These are phyloP conservation scores for Silurus asotus DNA, from an alignment of 2,113 vertebrate genomes.

Conservation along the genomic window DNA sequence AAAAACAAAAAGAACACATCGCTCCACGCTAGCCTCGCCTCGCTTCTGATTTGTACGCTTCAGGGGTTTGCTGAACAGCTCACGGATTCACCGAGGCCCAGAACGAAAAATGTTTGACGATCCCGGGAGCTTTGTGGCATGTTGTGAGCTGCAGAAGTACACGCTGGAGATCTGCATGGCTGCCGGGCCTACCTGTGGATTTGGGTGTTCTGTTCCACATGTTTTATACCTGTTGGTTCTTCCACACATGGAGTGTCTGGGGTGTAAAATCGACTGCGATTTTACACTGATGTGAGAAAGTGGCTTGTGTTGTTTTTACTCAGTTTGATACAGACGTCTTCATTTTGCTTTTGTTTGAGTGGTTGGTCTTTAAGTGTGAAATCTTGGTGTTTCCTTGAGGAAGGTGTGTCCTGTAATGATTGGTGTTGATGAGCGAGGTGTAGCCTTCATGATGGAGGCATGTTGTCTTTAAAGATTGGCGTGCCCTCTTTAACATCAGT, in stretches of 20 bases:
- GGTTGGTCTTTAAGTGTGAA: no score
- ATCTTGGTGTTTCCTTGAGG: no score
- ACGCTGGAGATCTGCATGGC: not conserved
- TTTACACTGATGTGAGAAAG: not conserved
- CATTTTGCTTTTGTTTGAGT: not conserved
- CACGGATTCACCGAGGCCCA: not conserved
- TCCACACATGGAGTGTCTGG: not conserved
- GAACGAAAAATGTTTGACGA: constrained; percentile 8
- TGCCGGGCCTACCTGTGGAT: not conserved
- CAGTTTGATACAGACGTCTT: not conserved
- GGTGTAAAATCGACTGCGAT: not conserved
- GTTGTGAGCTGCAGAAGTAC: not conserved
- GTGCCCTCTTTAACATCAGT: not conserved
- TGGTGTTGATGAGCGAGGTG: not conserved
- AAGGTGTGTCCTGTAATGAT: not conserved
- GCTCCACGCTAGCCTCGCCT: constrained; percentile 33
- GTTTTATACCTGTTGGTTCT: constrained; percentile 11
- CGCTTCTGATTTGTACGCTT: constrained; percentile 43
- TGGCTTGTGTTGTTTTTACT: not conserved
- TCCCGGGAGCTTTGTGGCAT: not conserved
- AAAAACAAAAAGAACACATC: constrained; percentile 9
- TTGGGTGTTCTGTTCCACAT: not conserved
- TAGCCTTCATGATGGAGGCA: not conserved
- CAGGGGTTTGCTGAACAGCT: constrained; percentile 24
- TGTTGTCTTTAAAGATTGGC: not conserved